Evolutionary conservation across 1,140 invertebrate species (phyloP).

Genomic region (Brachionus plicatilis): DNA sequence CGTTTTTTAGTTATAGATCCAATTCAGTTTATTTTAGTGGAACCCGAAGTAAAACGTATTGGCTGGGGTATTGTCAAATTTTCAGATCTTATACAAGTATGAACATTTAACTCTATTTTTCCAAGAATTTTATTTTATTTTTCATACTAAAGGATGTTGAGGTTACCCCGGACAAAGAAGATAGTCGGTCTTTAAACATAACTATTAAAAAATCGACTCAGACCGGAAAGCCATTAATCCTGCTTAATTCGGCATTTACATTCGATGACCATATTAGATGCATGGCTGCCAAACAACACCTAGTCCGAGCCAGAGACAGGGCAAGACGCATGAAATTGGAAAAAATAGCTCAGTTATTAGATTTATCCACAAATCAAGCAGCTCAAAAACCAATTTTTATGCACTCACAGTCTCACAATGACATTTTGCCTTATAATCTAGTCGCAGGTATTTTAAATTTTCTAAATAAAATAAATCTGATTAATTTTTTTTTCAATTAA

Average conservation of each 20-base stretch:
- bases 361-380: neutral
- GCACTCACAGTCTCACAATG: neutral
- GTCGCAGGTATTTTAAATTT: neutral
- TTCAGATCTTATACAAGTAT: conserved; percentile 63
- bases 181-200: conserved; percentile 87
- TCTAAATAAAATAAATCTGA: too few relatives aligned
- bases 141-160: conserved; percentile 60
- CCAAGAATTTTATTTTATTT: too few relatives aligned
- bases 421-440: conserved; percentile 17
- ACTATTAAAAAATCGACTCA: conserved; percentile 76
- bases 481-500: neutral
- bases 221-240: conserved; percentile 58
- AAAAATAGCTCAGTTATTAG: conserved; percentile 27
- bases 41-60: conserved; percentile 81
- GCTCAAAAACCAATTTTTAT: conserved; percentile 18
- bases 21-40: conserved; percentile 88
- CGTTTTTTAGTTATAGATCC: conserved; percentile 90
- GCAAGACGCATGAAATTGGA: conserved; percentile 35
- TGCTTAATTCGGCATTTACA: conserved; percentile 83
- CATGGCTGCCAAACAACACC: conserved; percentile 77
- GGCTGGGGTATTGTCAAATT: conserved; percentile 96
- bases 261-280: conserved; percentile 98
- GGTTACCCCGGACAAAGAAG: conserved; percentile 82
- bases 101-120: conserved; percentile 44
- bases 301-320: conserved; percentile 68